These are phyloP conservation scores for Artemia sp. DNA, from an alignment of 2,888 invertebrate genomes.

Conservation along the genomic window DNA sequence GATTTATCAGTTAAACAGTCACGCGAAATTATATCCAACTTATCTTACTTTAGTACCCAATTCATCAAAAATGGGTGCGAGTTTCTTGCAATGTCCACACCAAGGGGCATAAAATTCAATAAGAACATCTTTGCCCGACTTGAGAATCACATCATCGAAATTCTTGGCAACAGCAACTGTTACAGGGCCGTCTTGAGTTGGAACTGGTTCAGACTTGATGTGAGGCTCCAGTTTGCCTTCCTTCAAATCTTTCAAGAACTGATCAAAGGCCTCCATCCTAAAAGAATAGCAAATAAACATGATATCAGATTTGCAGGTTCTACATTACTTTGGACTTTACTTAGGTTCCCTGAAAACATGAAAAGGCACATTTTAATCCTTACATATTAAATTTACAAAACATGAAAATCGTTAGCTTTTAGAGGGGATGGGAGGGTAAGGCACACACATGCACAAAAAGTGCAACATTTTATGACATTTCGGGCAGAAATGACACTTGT, in stretches of 20 bases:
- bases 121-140: constrained; percentile 78
- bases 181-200: constrained; percentile 63
- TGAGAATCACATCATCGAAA: constrained; percentile 80
- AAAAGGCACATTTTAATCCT: too few relatives aligned
- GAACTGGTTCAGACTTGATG: constrained; percentile 84
- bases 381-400: too few relatives aligned
- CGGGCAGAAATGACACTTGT: too few relatives aligned
- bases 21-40: not conserved
- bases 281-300: constrained; percentile 23
- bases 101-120: constrained; percentile 93
- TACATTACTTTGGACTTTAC: too few relatives aligned
- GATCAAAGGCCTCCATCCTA: constrained; percentile 62
- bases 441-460: too few relatives aligned
- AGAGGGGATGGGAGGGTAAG: too few relatives aligned
- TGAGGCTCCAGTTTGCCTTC: constrained; percentile 71
- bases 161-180: constrained; percentile 88
- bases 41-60: constrained; percentile 56
- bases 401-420: too few relatives aligned
- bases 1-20: not conserved
- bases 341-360: too few relatives aligned
- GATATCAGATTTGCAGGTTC: too few relatives aligned
- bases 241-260: constrained; percentile 65
- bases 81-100: constrained; percentile 94
- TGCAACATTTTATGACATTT: too few relatives aligned
- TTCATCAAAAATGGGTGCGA: constrained; percentile 84